Evolutionary conservation across 2,797 vertebrate species (phyloP).

Genomic region (Oophaga sylvatica): DNA sequence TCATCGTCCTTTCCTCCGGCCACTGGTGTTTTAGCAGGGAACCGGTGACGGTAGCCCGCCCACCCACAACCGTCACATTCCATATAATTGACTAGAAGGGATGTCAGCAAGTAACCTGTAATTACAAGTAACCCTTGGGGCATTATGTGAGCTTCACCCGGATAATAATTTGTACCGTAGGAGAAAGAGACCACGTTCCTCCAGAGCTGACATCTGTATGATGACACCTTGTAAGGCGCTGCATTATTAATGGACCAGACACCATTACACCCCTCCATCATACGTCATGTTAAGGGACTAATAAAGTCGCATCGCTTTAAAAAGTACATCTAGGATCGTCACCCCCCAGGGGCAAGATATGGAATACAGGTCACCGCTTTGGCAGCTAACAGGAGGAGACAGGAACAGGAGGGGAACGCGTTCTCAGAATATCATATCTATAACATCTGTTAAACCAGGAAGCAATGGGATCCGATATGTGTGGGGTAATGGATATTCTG

Average conservation of each 20-base stretch:
- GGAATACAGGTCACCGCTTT: neutral
- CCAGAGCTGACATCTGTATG: conserved; percentile 2
- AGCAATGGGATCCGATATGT: neutral
- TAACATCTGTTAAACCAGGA: neutral
- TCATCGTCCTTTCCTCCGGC: neutral
- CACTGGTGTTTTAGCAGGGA: neutral
- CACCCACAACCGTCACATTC: neutral
- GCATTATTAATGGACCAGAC: conserved; percentile 10
- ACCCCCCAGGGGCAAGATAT: neutral
- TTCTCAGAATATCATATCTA: neutral
- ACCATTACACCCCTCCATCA: neutral
- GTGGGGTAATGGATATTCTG: neutral
- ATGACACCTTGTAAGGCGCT: conserved; percentile 8
- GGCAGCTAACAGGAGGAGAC: neutral
- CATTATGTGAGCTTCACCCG: neutral
- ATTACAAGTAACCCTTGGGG: conserved; percentile 26
- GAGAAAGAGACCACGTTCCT: neutral
- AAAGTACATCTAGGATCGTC: neutral
- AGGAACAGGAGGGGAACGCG: neutral
- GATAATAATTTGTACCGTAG: conserved; percentile 21
- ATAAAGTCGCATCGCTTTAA: neutral
- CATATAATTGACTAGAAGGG: conserved; percentile 19
- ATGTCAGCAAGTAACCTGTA: conserved; percentile 8
- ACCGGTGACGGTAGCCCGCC: neutral
- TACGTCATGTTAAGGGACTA: neutral